These are phyloP conservation scores for Bhutanitis thaidina DNA, from an alignment of 2,888 invertebrate species.

Conservation along the genomic window DNA sequence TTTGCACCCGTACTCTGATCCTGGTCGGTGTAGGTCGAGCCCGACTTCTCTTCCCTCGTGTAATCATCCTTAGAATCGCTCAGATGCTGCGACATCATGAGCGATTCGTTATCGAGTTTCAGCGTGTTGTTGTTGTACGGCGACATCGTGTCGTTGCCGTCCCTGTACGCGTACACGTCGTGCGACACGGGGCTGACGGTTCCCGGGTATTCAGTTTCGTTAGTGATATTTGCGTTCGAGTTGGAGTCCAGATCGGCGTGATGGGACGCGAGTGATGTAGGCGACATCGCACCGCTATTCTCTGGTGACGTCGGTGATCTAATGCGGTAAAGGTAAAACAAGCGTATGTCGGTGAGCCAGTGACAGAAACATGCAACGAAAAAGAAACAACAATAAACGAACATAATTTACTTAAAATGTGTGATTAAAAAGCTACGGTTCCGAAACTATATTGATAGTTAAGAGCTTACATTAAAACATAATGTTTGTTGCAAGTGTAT, in stretches of 20 bases:
- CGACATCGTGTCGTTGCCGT: slow-evolving; percentile 42
- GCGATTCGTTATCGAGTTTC: slow-evolving; percentile 71
- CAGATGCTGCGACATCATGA: slow-evolving; percentile 63
- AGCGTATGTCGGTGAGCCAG: slow-evolving; percentile 76
- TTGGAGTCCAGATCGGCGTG: slow-evolving; percentile 53
- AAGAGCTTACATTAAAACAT: slow-evolving; percentile 24
- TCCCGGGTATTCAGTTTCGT: slow-evolving; percentile 57
- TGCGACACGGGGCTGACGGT: slow-evolving; percentile 70
- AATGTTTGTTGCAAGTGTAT: slow-evolving; percentile 44
- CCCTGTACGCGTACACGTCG: slow-evolving; percentile 81
- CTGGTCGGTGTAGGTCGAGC: slow-evolving; percentile 58
- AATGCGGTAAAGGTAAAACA: slow-evolving; percentile 57
- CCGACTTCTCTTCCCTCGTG: slow-evolving; percentile 55
- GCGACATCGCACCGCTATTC: slow-evolving; percentile 70
- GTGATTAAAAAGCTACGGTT: slow-evolving; percentile 55
- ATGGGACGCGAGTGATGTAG: slow-evolving; percentile 56
- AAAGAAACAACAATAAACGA: slow-evolving; percentile 51
- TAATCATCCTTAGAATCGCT: slow-evolving; percentile 67
- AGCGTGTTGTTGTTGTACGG: slow-evolving; percentile 73
- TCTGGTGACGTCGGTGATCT: slow-evolving; percentile 73
- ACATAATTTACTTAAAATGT: slow-evolving; percentile 47
- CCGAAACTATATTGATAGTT: slow-evolving; percentile 22
- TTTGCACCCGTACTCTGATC: slow-evolving; percentile 49
- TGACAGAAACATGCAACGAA: slow-evolving; percentile 75
- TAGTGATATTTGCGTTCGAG: slow-evolving; percentile 42